Evolutionary conservation across 2,797 vertebrate species (phyloP).

Genomic region (Enteromius trimaculatus): DNA sequence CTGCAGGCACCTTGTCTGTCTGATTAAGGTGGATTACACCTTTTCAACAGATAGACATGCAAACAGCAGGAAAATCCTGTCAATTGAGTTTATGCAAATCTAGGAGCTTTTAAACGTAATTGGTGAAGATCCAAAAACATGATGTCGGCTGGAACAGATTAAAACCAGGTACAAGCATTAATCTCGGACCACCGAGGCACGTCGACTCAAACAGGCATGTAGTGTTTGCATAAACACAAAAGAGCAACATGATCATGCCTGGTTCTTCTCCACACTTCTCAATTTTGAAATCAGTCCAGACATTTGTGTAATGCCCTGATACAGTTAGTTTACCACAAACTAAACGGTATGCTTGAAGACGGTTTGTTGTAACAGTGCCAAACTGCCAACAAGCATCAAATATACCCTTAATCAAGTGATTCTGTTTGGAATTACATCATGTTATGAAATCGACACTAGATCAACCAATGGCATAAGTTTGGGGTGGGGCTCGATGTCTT

Average conservation of each 20-base stretch:
- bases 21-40: conserved; percentile 23
- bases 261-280: neutral
- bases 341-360: neutral
- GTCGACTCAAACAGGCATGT: neutral
- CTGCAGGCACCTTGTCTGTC: neutral
- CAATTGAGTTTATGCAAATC: conserved; percentile 23
- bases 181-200: neutral
- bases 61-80: conserved; percentile 16
- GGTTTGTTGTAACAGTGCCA: neutral
- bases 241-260: neutral
- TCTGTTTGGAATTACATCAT: neutral
- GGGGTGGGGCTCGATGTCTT: neutral
- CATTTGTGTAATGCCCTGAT: conserved; percentile 2
- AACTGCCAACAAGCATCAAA: neutral
- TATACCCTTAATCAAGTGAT: neutral
- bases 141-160: neutral
- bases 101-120: conserved; percentile 2
- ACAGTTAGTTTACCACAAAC: conserved; percentile 1
- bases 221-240: conserved; percentile 10
- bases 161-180: neutral
- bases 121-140: neutral
- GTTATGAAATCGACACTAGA: neutral
- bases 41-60: neutral
- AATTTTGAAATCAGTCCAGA: conserved; percentile 12
- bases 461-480: neutral